Percentiles rank a stretch among this genome's conserved stretches.
Conservation (phyloP, 2,888 invertebrate genomes). For the Lycocerus yunnanus region DNA sequence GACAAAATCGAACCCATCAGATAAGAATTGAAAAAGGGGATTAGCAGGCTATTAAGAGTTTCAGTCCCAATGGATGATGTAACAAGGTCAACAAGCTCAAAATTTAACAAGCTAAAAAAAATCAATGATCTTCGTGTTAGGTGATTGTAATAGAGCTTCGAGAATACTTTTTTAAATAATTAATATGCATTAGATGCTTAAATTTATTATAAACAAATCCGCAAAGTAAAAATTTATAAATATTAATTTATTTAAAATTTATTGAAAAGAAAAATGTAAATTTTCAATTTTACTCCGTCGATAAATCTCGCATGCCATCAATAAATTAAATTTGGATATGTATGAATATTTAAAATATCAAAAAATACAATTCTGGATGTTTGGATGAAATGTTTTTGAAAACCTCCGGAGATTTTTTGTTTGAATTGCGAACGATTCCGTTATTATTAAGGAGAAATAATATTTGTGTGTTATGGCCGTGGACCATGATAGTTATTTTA, state of each 20-base stretch:
- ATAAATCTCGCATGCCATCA: conserved; percentile 1
- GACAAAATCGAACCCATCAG: neutral
- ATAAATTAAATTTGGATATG: neutral
- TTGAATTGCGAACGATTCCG: neutral
- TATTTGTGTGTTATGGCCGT: neutral
- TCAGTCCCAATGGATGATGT: neutral
- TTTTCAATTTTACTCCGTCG: neutral
- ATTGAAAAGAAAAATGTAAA: neutral
- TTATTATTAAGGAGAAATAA: neutral
- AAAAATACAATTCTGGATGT: neutral
- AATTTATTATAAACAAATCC: neutral
- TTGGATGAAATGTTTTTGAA: neutral
- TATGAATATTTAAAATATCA: neutral
- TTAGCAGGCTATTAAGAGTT: neutral
- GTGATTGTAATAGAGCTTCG: no score
- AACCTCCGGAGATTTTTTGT: neutral
- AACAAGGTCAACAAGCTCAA: neutral
- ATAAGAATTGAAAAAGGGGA: neutral
- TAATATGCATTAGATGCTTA: neutral
- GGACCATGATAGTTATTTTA: conserved; percentile 33
- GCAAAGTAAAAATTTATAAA: neutral
- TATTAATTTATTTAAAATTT: neutral
- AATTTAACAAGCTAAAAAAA: neutral
- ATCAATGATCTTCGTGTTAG: no score
- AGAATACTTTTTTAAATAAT: neutral